Evolutionary conservation across 2,888 invertebrate species (phyloP).

Genomic region (Dolichomitus sp.): DNA sequence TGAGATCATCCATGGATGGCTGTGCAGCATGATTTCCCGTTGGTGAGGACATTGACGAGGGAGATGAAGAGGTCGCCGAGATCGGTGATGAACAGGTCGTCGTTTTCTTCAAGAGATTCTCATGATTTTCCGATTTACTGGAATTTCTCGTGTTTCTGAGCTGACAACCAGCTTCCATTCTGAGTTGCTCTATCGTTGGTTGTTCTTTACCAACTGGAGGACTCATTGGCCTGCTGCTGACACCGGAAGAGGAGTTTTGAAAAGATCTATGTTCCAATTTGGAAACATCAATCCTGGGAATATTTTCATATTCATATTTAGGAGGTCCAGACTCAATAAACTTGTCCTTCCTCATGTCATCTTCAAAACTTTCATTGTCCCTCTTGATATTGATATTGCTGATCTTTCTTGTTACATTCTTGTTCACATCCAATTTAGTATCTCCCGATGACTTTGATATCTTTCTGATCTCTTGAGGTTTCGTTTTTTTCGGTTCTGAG

Average conservation of each 20-base stretch:
- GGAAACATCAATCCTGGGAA: conserved; percentile 83
- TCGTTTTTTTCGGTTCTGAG: conserved; percentile 51
- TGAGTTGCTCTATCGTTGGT: conserved; percentile 82
- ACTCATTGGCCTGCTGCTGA: conserved; percentile 17
- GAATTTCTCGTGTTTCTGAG: conserved; percentile 77
- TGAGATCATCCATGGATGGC: conserved; percentile 74
- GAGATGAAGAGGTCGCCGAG: conserved; percentile 52
- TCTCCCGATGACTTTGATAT: conserved; percentile 78
- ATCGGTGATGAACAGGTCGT: conserved; percentile 49
- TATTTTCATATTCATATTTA: conserved; percentile 84
- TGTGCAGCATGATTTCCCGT: conserved; percentile 55
- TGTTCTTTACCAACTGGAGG: conserved; percentile 65
- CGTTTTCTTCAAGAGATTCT: conserved; percentile 65
- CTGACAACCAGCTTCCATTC: conserved; percentile 81
- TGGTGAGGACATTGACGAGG: conserved; percentile 64
- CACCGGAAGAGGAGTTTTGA: conserved; percentile 43
- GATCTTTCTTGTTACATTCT: conserved; percentile 78
- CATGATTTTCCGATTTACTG: conserved; percentile 63
- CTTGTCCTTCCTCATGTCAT: conserved; percentile 40
- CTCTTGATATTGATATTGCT: conserved; percentile 62
- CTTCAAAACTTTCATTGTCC: conserved; percentile 46
- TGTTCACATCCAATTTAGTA: conserved; percentile 81
- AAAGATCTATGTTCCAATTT: conserved; percentile 76
- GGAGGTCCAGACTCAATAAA: conserved; percentile 70
- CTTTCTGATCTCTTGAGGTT: conserved; percentile 81